These are phyloP conservation scores for Agapornis roseicollis DNA, from an alignment of 2,113 vertebrate genomes.

Conservation along the genomic window DNA sequence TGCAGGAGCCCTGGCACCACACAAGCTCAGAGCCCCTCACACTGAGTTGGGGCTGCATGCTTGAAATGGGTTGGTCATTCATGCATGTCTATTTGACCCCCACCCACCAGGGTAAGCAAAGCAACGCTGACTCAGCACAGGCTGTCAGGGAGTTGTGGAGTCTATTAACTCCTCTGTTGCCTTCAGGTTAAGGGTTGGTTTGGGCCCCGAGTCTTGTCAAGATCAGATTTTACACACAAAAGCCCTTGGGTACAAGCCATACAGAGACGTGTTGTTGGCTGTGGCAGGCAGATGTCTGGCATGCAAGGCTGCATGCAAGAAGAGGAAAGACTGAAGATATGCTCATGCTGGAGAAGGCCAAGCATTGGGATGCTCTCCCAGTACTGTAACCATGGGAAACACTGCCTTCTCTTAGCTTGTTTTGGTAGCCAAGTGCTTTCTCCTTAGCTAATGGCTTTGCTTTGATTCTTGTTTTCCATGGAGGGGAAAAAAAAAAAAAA, in stretches of 20 bases:
- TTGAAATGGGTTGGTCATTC: neutral
- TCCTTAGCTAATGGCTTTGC: neutral
- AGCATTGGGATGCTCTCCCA: neutral
- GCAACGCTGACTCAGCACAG: neutral
- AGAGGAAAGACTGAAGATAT: neutral
- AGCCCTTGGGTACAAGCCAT: neutral
- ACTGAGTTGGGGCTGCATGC: too few species aligned
- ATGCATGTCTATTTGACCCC: neutral
- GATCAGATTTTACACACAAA: neutral
- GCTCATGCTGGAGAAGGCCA: neutral
- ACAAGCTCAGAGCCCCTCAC: neutral
- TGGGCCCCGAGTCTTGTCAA: accelerated
- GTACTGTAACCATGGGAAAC: neutral
- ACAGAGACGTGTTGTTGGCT: neutral
- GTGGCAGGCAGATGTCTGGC: neutral
- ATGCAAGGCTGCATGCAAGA: neutral
- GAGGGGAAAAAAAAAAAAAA: too few species aligned
- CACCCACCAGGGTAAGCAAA: neutral
- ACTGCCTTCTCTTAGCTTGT: neutral
- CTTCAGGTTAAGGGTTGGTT: neutral
- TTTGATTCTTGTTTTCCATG: neutral
- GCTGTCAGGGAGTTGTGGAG: neutral
- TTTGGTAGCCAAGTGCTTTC: neutral
- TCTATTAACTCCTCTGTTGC: neutral
- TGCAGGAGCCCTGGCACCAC: neutral